Conservation (phyloP, 1,140 invertebrate genomes). For the Zophobas morio region DNA sequence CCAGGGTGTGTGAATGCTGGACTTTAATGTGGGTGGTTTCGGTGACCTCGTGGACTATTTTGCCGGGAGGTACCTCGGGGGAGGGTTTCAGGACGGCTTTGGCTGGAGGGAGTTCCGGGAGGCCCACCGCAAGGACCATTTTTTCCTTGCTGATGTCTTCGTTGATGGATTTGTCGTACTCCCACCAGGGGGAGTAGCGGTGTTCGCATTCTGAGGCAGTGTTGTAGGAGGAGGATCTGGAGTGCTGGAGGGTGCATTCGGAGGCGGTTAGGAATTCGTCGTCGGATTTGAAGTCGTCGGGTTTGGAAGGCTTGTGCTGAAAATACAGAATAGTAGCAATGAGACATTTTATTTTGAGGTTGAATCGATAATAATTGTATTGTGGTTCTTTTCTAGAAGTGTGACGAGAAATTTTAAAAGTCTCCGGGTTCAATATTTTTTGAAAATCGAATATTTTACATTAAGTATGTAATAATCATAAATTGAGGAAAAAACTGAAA, state of each 20-base stretch:
- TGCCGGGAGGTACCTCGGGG: conserved; percentile 66
- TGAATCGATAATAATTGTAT: no score
- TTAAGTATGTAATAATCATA: no score
- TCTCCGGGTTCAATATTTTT: no score
- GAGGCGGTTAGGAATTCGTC: conserved; percentile 81
- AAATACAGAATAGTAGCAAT: background rate
- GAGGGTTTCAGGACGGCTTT: conserved; percentile 64
- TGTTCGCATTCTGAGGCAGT: conserved; percentile 77
- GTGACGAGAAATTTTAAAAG: no score
- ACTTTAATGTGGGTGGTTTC: conserved; percentile 73
- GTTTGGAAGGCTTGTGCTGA: conserved; percentile 33
- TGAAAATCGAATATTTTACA: no score
- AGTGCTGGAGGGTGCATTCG: conserved; percentile 77
- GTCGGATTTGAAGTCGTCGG: conserved; percentile 66
- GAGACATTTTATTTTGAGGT: background rate
- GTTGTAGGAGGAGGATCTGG: conserved; percentile 77
- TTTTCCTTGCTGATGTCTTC: conserved; percentile 66
- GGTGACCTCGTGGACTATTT: conserved; percentile 71
- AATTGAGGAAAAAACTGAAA: no score
- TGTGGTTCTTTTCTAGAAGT: no score
- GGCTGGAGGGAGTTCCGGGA: conserved; percentile 63
- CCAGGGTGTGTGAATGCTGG: conserved; percentile 70
- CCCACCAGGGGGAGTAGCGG: conserved; percentile 71
- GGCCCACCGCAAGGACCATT: conserved; percentile 66
- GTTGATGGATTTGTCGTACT: conserved; percentile 65